Evolutionary conservation across 2,797 vertebrate genomes (phyloP).

Genomic region (Coendou prehensilis): DNA sequence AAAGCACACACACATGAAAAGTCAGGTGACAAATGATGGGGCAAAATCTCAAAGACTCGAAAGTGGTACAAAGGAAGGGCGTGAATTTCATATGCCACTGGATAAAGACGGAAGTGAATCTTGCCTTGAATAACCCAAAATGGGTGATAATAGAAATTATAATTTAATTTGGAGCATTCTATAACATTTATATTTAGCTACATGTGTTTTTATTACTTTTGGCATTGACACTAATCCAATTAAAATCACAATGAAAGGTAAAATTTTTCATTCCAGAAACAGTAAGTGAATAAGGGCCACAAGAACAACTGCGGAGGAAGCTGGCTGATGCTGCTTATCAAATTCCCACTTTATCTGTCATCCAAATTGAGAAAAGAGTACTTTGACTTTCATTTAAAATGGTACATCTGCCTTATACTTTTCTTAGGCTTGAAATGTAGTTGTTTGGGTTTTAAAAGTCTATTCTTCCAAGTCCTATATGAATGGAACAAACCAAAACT

Average conservation of each 20-base stretch:
- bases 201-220: background rate
- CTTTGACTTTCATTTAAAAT: constrained; percentile 27
- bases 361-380: background rate
- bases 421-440: constrained; percentile 31
- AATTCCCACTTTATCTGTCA: background rate
- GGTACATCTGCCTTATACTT: background rate
- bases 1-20: background rate
- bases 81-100: background rate
- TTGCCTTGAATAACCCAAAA: constrained; percentile 28
- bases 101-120: constrained; percentile 3
- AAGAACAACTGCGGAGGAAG: background rate
- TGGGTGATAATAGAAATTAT: background rate
- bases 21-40: background rate
- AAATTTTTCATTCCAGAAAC: constrained; percentile 30
- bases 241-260: background rate
- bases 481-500: background rate
- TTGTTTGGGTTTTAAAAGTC: constrained; percentile 48
- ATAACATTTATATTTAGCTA: background rate
- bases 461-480: background rate
- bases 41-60: background rate
- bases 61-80: background rate
- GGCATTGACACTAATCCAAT: background rate
- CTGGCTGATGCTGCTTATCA: background rate
- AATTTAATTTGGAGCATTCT: constrained; percentile 2
- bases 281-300: background rate